These are phyloP conservation scores for Parochlus steinenii DNA, from an alignment of 2,888 invertebrate genomes.

Conservation along the genomic window DNA sequence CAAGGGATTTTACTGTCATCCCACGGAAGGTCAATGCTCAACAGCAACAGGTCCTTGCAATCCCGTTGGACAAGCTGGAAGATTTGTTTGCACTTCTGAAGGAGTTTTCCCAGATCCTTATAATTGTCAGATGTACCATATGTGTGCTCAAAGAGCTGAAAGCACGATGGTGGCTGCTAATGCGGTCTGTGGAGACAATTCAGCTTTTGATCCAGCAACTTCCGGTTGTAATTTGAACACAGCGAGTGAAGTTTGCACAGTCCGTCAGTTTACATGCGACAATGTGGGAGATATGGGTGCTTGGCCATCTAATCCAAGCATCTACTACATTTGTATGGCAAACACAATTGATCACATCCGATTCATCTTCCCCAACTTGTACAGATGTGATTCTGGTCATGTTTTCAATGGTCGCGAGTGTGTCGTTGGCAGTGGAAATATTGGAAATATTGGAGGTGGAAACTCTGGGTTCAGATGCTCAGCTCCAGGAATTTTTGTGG, in stretches of 20 bases:
- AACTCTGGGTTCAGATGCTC: constrained; percentile 10
- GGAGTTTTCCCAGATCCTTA: constrained; percentile 25
- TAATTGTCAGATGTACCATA: constrained; percentile 29
- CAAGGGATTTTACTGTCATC: constrained; percentile 26
- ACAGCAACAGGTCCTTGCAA: constrained; percentile 14
- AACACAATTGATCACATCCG: constrained; percentile 4
- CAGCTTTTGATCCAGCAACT: constrained; percentile 24
- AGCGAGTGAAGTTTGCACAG: constrained; percentile 20
- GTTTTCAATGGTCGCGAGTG: constrained; percentile 5
- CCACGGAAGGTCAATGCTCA: constrained; percentile 22
- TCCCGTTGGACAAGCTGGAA: constrained; percentile 4
- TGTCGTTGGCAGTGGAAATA: background rate
- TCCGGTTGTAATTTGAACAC: constrained; percentile 25
- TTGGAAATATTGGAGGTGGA: background rate
- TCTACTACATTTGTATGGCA: constrained; percentile 11
- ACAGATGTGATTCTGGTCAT: constrained; percentile 3
- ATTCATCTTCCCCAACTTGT: constrained; percentile 10
- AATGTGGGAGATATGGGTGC: constrained; percentile 15
- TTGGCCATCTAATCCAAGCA: constrained; percentile 10
- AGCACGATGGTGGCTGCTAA: constrained; percentile 23
- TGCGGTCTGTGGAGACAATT: constrained; percentile 25
- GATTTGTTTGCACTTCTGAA: constrained; percentile 2
- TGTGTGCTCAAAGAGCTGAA: constrained; percentile 27
- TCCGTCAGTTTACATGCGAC: constrained; percentile 23
- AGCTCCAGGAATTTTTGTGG: constrained; percentile 29